Conservation (phyloP, 2,888 invertebrate species). For the Itoplectis maculator region DNA sequence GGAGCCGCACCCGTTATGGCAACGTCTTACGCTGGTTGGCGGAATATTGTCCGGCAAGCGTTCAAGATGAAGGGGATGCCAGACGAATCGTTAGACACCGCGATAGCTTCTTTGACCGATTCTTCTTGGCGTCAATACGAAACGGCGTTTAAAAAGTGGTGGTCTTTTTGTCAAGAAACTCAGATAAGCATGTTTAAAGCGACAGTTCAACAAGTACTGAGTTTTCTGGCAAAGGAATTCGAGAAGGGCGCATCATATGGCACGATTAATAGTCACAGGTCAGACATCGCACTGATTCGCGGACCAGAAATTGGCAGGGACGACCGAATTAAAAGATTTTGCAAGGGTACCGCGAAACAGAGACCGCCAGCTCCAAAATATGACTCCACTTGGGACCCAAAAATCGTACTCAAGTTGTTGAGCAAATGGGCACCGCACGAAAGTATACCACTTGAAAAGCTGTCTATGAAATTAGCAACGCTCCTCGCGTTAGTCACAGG, state of each 20-base stretch:
- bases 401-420: conserved; percentile 63
- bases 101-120: conserved; percentile 26
- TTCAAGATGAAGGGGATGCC: conserved; percentile 42
- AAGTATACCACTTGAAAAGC: neutral
- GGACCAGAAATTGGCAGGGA: conserved; percentile 60
- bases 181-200: conserved; percentile 18
- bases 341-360: conserved; percentile 62
- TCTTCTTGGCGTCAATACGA: conserved; percentile 46
- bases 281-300: conserved; percentile 53
- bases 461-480: conserved; percentile 1
- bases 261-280: conserved; percentile 52
- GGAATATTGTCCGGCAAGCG: conserved; percentile 43
- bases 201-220: conserved; percentile 35
- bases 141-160: conserved; percentile 42
- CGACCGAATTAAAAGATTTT: conserved; percentile 60
- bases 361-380: conserved; percentile 66
- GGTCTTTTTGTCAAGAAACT: conserved; percentile 29
- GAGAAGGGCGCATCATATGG: conserved; percentile 51
- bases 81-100: conserved; percentile 14
- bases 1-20: conserved; percentile 37
- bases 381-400: conserved; percentile 67
- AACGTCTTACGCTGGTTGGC: conserved; percentile 53
- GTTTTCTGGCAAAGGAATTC: conserved; percentile 56
- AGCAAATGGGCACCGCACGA: neutral
- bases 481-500: neutral